phyloP scores from a whole-genome alignment of 2,113 vertebrate species.

The Melanocharis versteri region DNA sequence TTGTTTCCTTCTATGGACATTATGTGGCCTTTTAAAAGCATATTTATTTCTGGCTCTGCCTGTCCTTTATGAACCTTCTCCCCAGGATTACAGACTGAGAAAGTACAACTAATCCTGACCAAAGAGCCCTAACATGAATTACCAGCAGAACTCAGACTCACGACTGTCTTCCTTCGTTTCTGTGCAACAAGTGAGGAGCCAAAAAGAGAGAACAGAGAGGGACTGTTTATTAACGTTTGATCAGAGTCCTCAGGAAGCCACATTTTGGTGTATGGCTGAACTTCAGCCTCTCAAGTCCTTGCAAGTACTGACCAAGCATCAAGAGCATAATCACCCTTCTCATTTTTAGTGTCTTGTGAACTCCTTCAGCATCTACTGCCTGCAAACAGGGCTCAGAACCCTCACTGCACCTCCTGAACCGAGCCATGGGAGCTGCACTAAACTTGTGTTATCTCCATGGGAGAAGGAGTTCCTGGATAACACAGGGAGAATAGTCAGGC shows the following conservation, averaged over 20 bases:
- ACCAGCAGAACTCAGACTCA: not conserved
- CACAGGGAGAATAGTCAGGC: not conserved
- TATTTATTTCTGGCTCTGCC: conserved; percentile 17
- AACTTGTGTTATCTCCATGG: not conserved
- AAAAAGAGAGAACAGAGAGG: not conserved
- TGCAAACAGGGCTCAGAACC: not conserved
- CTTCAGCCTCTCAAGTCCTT: not conserved
- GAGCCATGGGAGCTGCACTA: not conserved
- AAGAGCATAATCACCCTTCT: not conserved
- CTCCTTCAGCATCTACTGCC: not conserved
- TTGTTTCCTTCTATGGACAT: conserved; percentile 2
- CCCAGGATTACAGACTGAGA: not conserved
- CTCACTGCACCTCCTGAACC: not conserved
- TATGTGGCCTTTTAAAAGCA: not conserved
- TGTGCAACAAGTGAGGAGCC: not conserved
- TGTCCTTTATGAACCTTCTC: not conserved
- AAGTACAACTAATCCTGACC: not conserved
- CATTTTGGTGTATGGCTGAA: not conserved
- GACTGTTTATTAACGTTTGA: not conserved
- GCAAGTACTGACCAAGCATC: not conserved
- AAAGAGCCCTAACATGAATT: not conserved
- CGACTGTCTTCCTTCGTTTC: not conserved
- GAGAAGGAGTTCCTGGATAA: not conserved
- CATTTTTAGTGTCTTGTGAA: not conserved
- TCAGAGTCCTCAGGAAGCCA: not conserved